Evolutionary conservation across 2,113 vertebrate genomes (phyloP).

Genomic region (Lampris incognitus): DNA sequence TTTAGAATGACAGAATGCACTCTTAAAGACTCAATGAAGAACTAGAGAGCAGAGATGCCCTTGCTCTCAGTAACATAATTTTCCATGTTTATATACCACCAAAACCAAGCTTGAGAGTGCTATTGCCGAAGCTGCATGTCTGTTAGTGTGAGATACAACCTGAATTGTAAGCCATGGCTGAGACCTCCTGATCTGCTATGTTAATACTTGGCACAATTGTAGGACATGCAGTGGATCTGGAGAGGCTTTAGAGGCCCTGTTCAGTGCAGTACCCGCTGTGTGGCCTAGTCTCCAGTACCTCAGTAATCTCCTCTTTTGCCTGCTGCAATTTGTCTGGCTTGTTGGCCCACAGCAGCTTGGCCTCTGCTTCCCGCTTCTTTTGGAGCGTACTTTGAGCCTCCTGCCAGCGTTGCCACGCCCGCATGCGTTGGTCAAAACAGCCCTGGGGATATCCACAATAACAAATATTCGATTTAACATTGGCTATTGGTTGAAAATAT

Average conservation of each 20-base stretch:
- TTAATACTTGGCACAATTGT: neutral
- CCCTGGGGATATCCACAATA: conserved; percentile 75
- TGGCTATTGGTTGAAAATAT: too few relatives aligned
- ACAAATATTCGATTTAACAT: neutral
- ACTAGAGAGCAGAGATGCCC: too few relatives aligned
- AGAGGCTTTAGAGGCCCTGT: neutral
- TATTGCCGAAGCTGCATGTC: neutral
- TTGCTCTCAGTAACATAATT: too few relatives aligned
- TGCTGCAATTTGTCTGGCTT: conserved; percentile 96
- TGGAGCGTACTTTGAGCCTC: conserved; percentile 92
- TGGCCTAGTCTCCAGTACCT: conserved; percentile 79
- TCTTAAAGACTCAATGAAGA: too few relatives aligned
- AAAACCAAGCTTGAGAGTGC: neutral
- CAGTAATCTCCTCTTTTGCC: conserved; percentile 93
- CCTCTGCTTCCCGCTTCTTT: conserved; percentile 95
- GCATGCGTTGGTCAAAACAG: conserved; percentile 95
- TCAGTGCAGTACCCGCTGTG: neutral
- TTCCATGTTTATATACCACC: neutral
- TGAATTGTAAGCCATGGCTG: neutral
- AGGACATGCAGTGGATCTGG: neutral
- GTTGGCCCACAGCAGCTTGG: conserved; percentile 95
- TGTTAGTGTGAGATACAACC: neutral
- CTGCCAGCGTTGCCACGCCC: conserved; percentile 96
- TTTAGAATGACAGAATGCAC: neutral
- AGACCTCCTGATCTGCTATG: neutral